Percentiles rank a stretch among this genome's conserved stretches.
phyloP scores from a whole-genome alignment of 2,113 vertebrate species.

The Atlantisia rogersi region DNA sequence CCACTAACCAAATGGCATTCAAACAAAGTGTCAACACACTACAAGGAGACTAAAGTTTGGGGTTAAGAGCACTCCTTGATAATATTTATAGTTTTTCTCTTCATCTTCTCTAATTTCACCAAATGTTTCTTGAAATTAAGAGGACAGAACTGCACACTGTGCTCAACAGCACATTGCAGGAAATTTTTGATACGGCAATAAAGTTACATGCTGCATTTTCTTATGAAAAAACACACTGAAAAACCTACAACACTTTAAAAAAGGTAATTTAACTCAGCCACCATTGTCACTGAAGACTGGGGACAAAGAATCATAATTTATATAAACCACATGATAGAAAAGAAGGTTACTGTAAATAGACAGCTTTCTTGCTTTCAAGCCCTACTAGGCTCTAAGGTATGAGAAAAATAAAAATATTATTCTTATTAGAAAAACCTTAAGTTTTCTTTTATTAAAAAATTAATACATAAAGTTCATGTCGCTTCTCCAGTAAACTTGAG shows the following conservation, averaged over 20 bases:
- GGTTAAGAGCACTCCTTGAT: not conserved
- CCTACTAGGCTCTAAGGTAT: not conserved
- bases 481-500: not conserved
- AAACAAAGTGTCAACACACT: not conserved
- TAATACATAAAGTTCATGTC: accelerated
- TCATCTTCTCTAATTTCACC: not conserved
- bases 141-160: not conserved
- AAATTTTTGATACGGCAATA: not conserved
- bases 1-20: not conserved
- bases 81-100: not conserved
- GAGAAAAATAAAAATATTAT: accelerated
- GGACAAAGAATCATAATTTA: not conserved
- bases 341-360: not conserved
- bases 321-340: not conserved
- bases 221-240: not conserved
- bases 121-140: not conserved
- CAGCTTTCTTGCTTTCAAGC: not conserved
- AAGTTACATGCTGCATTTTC: not conserved
- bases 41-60: not conserved
- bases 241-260: not conserved
- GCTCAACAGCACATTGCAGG: not conserved
- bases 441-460: not conserved
- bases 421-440: not conserved
- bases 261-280: not conserved
- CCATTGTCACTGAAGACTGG: not conserved